Conservation (phyloP, 2,113 vertebrate genomes). For the Cnemophilus loriae region DNA sequence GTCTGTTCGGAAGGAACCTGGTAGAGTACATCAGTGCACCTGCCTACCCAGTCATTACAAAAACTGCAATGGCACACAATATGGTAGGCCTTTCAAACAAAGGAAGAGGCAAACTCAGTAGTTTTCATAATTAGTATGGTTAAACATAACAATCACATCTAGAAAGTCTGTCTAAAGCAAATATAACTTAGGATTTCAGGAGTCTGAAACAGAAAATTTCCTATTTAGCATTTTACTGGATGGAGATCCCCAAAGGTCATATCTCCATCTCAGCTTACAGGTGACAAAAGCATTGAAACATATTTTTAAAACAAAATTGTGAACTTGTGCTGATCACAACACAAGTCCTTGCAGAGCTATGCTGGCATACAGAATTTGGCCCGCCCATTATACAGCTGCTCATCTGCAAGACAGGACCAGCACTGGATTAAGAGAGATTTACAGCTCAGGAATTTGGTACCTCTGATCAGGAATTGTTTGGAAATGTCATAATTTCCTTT, state of each 20-base stretch:
- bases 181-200: neutral
- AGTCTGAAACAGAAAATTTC: neutral
- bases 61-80: neutral
- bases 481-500: neutral
- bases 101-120: neutral
- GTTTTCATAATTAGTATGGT: neutral
- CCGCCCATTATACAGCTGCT: neutral
- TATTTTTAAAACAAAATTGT: neutral
- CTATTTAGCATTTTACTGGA: neutral
- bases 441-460: neutral
- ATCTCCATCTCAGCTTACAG: neutral
- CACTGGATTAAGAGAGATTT: neutral
- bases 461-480: neutral
- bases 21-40: neutral
- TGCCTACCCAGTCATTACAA: neutral
- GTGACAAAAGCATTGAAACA: neutral
- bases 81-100: neutral
- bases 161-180: neutral
- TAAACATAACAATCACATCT: neutral
- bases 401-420: rapidly evolving
- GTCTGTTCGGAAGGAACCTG: neutral
- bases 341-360: neutral
- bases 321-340: neutral
- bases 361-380: neutral
- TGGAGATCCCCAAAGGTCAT: neutral